A percentile compares a stretch with the other conserved stretches of the same genome.
These are phyloP conservation scores for Micropoecilia bifurca DNA, from an alignment of 2,797 vertebrate genomes.

Conservation along the genomic window DNA sequence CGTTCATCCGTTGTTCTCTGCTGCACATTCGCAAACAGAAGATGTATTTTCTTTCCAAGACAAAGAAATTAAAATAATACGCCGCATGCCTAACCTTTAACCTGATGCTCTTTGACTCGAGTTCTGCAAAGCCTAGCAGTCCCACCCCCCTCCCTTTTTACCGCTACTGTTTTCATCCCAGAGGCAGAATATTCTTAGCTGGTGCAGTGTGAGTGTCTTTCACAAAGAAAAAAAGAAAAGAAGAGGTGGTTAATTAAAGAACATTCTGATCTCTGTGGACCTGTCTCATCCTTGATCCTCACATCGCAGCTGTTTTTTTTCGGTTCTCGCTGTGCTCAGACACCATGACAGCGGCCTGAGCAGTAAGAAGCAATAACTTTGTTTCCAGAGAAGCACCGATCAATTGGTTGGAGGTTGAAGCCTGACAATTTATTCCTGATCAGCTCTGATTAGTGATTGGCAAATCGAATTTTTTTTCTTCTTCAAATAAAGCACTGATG, in stretches of 20 bases:
- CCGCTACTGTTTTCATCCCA: constrained; percentile 47
- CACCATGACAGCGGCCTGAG: constrained; percentile 44
- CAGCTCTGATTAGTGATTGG: background rate
- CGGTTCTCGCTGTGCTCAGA: constrained; percentile 33
- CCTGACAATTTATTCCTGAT: background rate
- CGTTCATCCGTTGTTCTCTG: constrained; percentile 17
- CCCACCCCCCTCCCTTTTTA: constrained; percentile 14
- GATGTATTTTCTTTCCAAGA: background rate
- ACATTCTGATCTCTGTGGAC: constrained; percentile 70
- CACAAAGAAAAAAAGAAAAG: constrained; percentile 37
- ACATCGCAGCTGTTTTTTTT: constrained; percentile 35
- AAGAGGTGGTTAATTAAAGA: constrained; percentile 77
- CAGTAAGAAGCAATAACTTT: constrained; percentile 49
- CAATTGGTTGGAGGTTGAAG: background rate
- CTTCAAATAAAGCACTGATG: background rate
- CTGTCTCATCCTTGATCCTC: constrained; percentile 69
- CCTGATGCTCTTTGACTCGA: constrained; percentile 46
- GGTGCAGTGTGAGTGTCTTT: constrained; percentile 60
- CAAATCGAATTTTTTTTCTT: background rate
- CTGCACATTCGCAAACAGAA: background rate
- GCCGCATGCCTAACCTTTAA: constrained; percentile 64
- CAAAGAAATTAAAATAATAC: constrained; percentile 28
- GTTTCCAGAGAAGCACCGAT: constrained; percentile 1
- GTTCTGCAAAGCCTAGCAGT: constrained; percentile 46
- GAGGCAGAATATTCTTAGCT: constrained; percentile 58